Percentiles rank a stretch among this genome's conserved stretches.
phyloP scores from a whole-genome alignment of 2,113 vertebrate species.

The Empidonax alnorum region DNA sequence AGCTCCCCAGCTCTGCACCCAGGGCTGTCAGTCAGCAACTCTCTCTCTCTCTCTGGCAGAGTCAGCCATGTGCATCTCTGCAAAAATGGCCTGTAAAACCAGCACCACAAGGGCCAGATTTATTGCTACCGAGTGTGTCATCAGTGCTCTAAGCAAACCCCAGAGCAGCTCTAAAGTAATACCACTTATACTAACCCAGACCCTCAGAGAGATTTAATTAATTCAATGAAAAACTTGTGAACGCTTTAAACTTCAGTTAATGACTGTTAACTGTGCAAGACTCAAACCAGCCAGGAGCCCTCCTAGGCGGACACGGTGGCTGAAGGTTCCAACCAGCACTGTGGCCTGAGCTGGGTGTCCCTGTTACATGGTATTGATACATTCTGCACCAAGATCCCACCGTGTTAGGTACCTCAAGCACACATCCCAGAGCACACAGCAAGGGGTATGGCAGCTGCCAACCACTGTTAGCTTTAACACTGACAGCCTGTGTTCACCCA shows the following conservation, averaged over 20 bases:
- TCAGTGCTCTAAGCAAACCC: neutral
- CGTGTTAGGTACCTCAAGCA: too few species aligned
- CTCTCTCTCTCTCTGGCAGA: neutral
- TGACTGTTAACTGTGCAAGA: neutral
- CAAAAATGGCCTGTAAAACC: neutral
- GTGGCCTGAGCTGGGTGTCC: neutral
- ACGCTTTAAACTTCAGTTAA: neutral
- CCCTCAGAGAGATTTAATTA: neutral
- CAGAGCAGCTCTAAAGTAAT: neutral
- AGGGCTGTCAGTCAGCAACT: neutral
- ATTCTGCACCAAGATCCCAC: neutral
- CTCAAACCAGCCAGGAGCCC: neutral
- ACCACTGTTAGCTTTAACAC: too few species aligned
- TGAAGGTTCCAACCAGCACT: neutral
- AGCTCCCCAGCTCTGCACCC: neutral
- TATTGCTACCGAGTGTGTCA: neutral
- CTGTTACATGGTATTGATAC: accelerated
- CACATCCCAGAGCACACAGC: too few species aligned
- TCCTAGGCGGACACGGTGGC: neutral
- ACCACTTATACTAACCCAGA: neutral
- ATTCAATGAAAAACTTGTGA: neutral
- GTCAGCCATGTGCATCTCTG: neutral
- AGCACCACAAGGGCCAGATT: neutral
- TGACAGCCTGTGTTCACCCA: too few species aligned
- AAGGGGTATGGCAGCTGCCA: too few species aligned